These are phyloP conservation scores for Darevskia nairensis DNA, from an alignment of 2,797 vertebrate genomes.

Conservation along the genomic window DNA sequence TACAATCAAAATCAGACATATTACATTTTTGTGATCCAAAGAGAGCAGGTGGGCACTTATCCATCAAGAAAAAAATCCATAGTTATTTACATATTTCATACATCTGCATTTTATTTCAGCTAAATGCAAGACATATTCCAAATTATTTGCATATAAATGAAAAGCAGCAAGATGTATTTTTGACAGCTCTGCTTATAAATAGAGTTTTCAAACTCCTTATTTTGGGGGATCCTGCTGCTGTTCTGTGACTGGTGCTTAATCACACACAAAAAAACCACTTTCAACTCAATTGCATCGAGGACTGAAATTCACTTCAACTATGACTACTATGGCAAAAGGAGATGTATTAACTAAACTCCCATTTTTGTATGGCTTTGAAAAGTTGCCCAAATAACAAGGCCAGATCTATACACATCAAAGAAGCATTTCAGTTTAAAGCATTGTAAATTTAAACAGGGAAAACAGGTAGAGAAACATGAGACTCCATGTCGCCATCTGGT, in stretches of 20 bases:
- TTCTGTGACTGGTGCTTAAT: conserved; percentile 5
- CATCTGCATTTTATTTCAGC: conserved; percentile 8
- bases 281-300: background rate
- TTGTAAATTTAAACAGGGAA: no score
- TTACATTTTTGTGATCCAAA: background rate
- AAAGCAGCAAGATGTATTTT: conserved; percentile 14
- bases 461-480: no score
- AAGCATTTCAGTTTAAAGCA: no score
- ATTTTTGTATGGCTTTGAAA: background rate
- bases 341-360: background rate
- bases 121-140: conserved; percentile 15
- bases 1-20: background rate
- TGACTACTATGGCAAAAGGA: background rate
- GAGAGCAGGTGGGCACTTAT: background rate
- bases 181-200: background rate
- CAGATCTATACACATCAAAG: no score
- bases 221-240: conserved; percentile 11
- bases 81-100: background rate
- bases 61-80: background rate
- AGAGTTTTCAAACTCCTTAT: background rate
- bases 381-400: background rate
- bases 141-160: conserved; percentile 25
- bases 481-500: no score
- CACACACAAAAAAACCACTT: background rate
- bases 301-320: conserved; percentile 4